A percentile compares a stretch with the other conserved stretches of the same genome.
phyloP scores from a whole-genome alignment of 2,888 invertebrate species.

The Torymus texanus region DNA sequence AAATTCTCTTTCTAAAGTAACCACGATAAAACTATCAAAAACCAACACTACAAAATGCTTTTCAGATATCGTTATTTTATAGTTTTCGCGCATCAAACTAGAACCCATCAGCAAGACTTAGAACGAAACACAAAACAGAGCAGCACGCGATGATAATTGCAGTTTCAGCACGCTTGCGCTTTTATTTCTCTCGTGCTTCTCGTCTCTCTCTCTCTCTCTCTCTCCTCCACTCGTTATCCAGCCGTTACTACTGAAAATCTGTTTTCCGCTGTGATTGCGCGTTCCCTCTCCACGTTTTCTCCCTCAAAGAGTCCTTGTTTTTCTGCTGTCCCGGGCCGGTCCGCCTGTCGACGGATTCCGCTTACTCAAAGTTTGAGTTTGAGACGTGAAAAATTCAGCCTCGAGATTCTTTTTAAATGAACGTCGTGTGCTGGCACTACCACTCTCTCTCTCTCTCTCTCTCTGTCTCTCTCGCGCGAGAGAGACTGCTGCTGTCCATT shows the following conservation, averaged over 20 bases:
- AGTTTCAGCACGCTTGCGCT: no score
- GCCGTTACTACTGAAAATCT: conserved; percentile 30
- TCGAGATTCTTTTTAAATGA: conserved; percentile 47
- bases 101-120: no score
- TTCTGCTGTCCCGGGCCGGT: conserved; percentile 7
- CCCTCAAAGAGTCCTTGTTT: conserved; percentile 29
- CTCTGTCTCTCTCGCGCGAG: neutral
- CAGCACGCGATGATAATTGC: neutral
- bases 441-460: no score
- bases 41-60: no score
- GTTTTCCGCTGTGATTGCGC: conserved; percentile 37
- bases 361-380: conserved; percentile 41
- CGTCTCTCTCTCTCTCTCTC: neutral
- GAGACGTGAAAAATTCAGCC: conserved; percentile 38
- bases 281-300: neutral
- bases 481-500: conserved; percentile 36
- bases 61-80: no score
- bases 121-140: no score
- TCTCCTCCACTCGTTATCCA: conserved; percentile 10
- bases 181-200: neutral
- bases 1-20: no score
- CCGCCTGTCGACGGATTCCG: conserved; percentile 34
- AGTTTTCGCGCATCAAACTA: no score
- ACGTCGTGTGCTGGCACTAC: conserved; percentile 7
- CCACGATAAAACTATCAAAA: no score